These are phyloP conservation scores for Rhopalosiphum maidis DNA, from an alignment of 1,140 invertebrate species.

Conservation along the genomic window DNA sequence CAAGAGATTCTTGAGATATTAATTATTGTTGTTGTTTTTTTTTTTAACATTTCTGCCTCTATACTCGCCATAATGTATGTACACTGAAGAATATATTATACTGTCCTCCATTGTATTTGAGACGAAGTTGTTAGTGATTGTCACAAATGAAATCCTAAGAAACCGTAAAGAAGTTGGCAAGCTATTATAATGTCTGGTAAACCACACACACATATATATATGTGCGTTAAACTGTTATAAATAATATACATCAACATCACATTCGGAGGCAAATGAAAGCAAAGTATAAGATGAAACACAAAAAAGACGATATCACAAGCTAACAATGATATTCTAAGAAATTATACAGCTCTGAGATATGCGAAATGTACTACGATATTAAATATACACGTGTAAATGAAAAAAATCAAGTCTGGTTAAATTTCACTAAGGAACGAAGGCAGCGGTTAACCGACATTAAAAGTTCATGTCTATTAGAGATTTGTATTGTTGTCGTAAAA, in stretches of 20 bases:
- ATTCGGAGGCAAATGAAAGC: not conserved
- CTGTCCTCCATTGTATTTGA: not conserved
- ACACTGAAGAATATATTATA: not conserved
- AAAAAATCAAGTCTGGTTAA: not conserved
- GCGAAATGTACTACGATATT: not conserved
- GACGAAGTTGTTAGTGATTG: not conserved
- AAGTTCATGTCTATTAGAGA: not conserved
- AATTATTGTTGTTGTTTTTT: not conserved
- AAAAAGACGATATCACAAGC: not conserved
- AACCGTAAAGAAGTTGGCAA: not conserved
- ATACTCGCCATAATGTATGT: not conserved
- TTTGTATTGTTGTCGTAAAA: not conserved
- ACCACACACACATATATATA: not conserved
- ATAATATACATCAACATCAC: not conserved
- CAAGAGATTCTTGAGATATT: not conserved
- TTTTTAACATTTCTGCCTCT: not conserved
- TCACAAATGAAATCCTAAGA: slow-evolving; percentile 10
- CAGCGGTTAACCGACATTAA: not conserved
- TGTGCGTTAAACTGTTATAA: not conserved
- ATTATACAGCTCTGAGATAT: not conserved
- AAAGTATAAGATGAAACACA: not conserved
- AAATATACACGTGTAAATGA: not conserved
- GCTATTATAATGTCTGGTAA: not conserved
- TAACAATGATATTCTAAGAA: not conserved
- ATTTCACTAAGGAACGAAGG: not conserved